phyloP scores from a whole-genome alignment of 2,797 vertebrate genomes.

The Cossypha polioptera region DNA sequence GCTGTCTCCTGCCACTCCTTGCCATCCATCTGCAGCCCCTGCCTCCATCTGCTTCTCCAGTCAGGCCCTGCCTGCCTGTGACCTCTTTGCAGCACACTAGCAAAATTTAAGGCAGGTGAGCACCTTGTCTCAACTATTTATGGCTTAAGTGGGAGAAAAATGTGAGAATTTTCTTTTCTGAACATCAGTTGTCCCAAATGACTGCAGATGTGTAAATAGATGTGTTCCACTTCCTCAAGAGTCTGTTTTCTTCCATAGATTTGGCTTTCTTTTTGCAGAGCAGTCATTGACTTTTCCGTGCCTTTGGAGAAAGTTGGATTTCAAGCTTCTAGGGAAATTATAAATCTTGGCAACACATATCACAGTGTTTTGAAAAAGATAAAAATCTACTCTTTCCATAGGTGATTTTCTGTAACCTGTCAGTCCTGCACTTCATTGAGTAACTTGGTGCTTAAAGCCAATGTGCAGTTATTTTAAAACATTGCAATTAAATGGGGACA shows the following conservation, averaged over 20 bases:
- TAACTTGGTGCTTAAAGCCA: not conserved
- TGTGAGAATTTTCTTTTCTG: constrained; percentile 32
- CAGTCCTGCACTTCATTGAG: constrained; percentile 12
- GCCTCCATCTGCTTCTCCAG: constrained; percentile 5
- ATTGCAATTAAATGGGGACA: not conserved
- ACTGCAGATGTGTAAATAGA: constrained; percentile 52
- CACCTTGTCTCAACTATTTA: constrained; percentile 62
- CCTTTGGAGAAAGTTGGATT: constrained; percentile 46
- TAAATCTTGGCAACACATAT: constrained; percentile 29
- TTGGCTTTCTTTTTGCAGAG: not conserved
- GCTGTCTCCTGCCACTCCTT: not conserved
- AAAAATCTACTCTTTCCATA: constrained; percentile 48
- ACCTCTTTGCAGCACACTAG: not conserved
- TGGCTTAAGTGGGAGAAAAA: constrained; percentile 33
- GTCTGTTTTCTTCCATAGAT: constrained; percentile 20
- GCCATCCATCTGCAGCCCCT: not conserved
- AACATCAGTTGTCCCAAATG: constrained; percentile 16
- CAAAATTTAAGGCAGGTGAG: constrained; percentile 64
- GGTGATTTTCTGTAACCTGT: constrained; percentile 30
- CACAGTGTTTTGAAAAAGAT: constrained; percentile 43
- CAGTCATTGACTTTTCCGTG: not conserved
- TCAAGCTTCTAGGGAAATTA: constrained; percentile 41
- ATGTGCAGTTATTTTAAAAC: not conserved
- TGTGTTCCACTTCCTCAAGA: constrained; percentile 19
- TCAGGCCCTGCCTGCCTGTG: not conserved